Evolutionary conservation across 2,888 invertebrate species (phyloP).

Genomic region (Protodeltote pygarga): DNA sequence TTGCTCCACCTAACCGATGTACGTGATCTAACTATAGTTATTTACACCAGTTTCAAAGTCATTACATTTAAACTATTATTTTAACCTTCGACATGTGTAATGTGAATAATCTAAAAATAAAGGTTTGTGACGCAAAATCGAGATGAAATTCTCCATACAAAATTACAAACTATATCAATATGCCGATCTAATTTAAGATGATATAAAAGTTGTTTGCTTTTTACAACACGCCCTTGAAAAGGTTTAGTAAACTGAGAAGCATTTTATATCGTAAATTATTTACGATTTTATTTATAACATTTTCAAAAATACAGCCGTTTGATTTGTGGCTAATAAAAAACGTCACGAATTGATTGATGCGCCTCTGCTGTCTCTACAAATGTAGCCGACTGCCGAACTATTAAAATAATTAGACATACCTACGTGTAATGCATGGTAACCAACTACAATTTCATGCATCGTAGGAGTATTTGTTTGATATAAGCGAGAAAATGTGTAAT

Average conservation of each 20-base stretch:
- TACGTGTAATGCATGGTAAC: slow-evolving; percentile 17
- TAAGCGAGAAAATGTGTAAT: slow-evolving; percentile 8
- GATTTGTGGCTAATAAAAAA: slow-evolving; percentile 69
- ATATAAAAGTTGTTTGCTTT: slow-evolving; percentile 76
- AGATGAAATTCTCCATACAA: slow-evolving; percentile 59
- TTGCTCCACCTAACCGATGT: slow-evolving; percentile 13
- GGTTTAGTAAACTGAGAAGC: slow-evolving; percentile 62
- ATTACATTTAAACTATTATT: slow-evolving; percentile 41
- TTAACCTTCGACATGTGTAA: slow-evolving; percentile 55
- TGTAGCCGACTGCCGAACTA: slow-evolving; percentile 24
- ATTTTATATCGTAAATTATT: slow-evolving; percentile 67
- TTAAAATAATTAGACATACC: slow-evolving; percentile 25
- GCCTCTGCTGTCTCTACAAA: slow-evolving; percentile 46
- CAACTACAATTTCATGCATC: slow-evolving; percentile 16
- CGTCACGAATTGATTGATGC: slow-evolving; percentile 64
- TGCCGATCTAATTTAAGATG: slow-evolving; percentile 69
- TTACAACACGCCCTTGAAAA: slow-evolving; percentile 73
- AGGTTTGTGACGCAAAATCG: slow-evolving; percentile 62
- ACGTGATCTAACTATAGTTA: slow-evolving; percentile 9
- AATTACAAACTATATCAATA: slow-evolving; percentile 64
- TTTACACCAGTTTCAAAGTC: slow-evolving; percentile 4
- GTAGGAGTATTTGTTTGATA: slow-evolving; percentile 1
- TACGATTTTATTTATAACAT: slow-evolving; percentile 60
- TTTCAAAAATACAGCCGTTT: slow-evolving; percentile 61
- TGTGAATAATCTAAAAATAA: slow-evolving; percentile 61